Percentiles rank a stretch among this genome's conserved stretches.
phyloP scores from a whole-genome alignment of 2,113 vertebrate genomes.

The Oreochromis niloticus region DNA sequence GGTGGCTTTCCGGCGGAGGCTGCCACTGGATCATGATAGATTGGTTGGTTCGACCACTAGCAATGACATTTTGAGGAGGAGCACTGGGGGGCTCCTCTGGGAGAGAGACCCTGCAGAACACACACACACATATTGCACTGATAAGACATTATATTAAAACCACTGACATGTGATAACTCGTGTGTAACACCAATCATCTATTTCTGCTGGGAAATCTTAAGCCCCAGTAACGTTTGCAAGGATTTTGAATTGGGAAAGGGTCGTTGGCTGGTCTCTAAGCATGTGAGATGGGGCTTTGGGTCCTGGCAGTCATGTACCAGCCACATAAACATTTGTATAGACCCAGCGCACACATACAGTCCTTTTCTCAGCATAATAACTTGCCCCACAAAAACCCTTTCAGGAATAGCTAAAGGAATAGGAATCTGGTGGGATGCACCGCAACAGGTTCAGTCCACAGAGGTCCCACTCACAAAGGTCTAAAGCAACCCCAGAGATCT shows the following conservation, averaged over 20 bases:
- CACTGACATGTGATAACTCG: neutral
- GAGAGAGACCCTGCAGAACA: conserved; percentile 79
- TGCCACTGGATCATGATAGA: conserved; percentile 99
- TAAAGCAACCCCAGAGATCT: neutral
- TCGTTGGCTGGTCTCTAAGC: neutral
- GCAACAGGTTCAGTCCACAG: neutral
- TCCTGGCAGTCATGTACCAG: neutral
- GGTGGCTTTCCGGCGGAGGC: conserved; percentile 90
- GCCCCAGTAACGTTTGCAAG: neutral
- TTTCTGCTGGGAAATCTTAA: neutral
- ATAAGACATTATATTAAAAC: neutral
- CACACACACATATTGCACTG: neutral
- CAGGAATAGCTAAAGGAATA: neutral
- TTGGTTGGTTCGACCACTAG: conserved; percentile 94
- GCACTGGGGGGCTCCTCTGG: conserved; percentile 93
- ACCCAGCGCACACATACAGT: neutral
- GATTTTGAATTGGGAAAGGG: neutral
- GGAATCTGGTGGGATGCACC: neutral
- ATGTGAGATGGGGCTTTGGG: neutral
- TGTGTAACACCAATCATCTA: neutral
- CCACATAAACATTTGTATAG: neutral
- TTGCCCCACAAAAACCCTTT: neutral
- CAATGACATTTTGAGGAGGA: conserved; percentile 91
- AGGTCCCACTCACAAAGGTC: neutral
- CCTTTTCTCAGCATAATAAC: neutral